Evolutionary conservation across 1,140 invertebrate species (phyloP).

Genomic region (Meloidogyne exigua): DNA sequence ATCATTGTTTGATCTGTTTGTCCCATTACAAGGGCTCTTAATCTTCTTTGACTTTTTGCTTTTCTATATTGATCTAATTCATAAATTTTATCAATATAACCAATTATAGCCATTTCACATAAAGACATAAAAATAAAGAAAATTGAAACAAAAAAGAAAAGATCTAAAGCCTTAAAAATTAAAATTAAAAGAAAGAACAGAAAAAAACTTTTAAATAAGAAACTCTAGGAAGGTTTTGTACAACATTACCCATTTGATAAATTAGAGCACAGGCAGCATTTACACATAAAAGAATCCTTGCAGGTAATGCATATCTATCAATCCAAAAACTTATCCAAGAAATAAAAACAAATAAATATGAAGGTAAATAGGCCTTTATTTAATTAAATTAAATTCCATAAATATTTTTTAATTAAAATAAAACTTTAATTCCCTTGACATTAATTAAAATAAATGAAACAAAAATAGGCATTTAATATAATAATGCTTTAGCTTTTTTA

Average conservation of each 20-base stretch:
- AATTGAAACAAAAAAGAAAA: slow-evolving; percentile 54
- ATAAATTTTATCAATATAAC: slow-evolving; percentile 51
- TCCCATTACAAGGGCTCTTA: slow-evolving; percentile 45
- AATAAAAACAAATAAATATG: slow-evolving; percentile 56
- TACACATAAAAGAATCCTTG: slow-evolving; percentile 50
- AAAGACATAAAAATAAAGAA: slow-evolving; percentile 52
- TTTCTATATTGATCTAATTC: slow-evolving; percentile 35
- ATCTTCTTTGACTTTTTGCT: slow-evolving; percentile 39
- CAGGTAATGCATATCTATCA: slow-evolving; percentile 51
- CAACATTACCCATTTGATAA: slow-evolving; percentile 53
- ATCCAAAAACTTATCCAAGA: slow-evolving; percentile 54
- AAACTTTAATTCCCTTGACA: background rate
- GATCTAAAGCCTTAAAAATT: slow-evolving; percentile 41
- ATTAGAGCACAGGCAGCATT: slow-evolving; percentile 46
- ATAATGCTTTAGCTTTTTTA: too few species aligned
- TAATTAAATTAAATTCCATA: background rate
- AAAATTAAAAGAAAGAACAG: background rate
- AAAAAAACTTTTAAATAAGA: slow-evolving; percentile 44
- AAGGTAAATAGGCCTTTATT: slow-evolving; percentile 45
- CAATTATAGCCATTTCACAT: slow-evolving; percentile 50
- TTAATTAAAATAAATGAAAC: too few species aligned
- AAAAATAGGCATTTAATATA: too few species aligned
- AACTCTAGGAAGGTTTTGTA: slow-evolving; percentile 51
- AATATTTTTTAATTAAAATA: background rate
- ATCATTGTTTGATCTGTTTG: slow-evolving; percentile 45